Evolutionary conservation across 2,113 vertebrate species (phyloP).

Genomic region (Hystrix brachyura): DNA sequence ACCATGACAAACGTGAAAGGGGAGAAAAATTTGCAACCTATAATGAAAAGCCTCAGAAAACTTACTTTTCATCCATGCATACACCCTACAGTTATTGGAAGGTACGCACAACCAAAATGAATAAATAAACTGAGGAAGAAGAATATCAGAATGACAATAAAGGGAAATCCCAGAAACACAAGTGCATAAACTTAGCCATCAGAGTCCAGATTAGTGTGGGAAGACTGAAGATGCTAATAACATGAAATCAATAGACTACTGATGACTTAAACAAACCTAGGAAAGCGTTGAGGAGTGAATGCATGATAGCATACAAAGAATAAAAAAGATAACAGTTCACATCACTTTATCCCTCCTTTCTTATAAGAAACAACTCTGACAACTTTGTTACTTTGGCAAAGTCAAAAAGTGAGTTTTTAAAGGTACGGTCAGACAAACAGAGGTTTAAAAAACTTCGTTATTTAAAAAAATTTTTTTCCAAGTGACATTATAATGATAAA

Average conservation of each 20-base stretch:
- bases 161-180: slow-evolving; percentile 5
- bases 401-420: slow-evolving; percentile 55
- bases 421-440: slow-evolving; percentile 29
- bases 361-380: slow-evolving; percentile 53
- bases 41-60: slow-evolving; percentile 34
- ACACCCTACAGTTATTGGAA: slow-evolving; percentile 2
- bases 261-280: background rate
- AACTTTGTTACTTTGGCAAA: slow-evolving; percentile 46
- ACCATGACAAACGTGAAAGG: slow-evolving; percentile 1
- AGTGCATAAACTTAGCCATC: background rate
- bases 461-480: slow-evolving; percentile 51
- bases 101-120: slow-evolving; percentile 40
- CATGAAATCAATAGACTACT: background rate
- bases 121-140: slow-evolving; percentile 49
- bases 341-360: slow-evolving; percentile 33
- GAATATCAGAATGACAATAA: slow-evolving; percentile 31
- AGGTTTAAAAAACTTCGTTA: slow-evolving; percentile 36
- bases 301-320: slow-evolving; percentile 24
- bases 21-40: slow-evolving; percentile 30
- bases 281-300: slow-evolving; percentile 56
- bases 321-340: slow-evolving; percentile 16
- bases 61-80: background rate
- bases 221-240: slow-evolving; percentile 55
- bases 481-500: slow-evolving; percentile 57
- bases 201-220: background rate